Percentiles rank a stretch among this genome's conserved stretches.
These are phyloP conservation scores for Gadopsis marmoratus DNA, from an alignment of 2,797 vertebrate genomes.

Conservation along the genomic window DNA sequence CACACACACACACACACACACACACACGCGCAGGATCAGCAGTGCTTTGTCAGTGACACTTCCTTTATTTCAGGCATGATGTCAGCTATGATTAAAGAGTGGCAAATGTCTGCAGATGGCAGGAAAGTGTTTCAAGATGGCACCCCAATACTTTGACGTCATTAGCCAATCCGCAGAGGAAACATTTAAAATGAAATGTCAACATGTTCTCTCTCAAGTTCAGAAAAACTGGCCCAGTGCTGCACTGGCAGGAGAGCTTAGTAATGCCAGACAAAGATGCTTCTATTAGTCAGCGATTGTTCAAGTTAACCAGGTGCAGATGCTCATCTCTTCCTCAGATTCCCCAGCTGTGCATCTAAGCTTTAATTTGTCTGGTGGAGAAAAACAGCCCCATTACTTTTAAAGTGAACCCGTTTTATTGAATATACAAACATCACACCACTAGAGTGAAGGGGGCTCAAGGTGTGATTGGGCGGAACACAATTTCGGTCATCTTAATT, in stretches of 20 bases:
- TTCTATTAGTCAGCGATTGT: conserved; percentile 28
- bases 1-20: conserved; percentile 6
- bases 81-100: conserved; percentile 9
- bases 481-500: background rate
- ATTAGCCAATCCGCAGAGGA: conserved; percentile 39
- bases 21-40: conserved; percentile 74
- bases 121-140: conserved; percentile 47
- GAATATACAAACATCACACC: conserved; percentile 6
- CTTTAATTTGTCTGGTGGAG: conserved; percentile 14
- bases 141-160: conserved; percentile 28
- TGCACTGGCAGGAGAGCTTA: conserved; percentile 20
- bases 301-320: conserved; percentile 32
- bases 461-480: background rate
- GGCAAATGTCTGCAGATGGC: conserved; percentile 36
- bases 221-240: conserved; percentile 8
- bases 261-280: conserved; percentile 26
- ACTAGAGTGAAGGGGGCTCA: background rate
- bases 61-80: background rate
- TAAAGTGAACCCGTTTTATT: conserved; percentile 6
- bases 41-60: conserved; percentile 43
- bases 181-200: conserved; percentile 32
- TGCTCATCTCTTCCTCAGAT: conserved; percentile 19
- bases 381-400: conserved; percentile 20
- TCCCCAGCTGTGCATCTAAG: conserved; percentile 12
- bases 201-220: conserved; percentile 21